These are phyloP conservation scores for human DNA, from an alignment of 2,113 vertebrate species.

Conservation along the genomic window GRCh38 chr5:157780001-157780500, in stretches of 20 bases:
- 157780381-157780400: slow-evolving; percentile 91
- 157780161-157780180: neutral
- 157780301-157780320: slow-evolving; percentile 89
- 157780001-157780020: neutral
- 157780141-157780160: neutral
- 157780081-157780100: neutral
- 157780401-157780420: slow-evolving; percentile 90
- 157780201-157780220: neutral
- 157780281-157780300: slow-evolving; percentile 79
- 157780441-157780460: slow-evolving; percentile 90
- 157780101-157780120: neutral
- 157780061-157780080: neutral
- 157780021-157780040: neutral
- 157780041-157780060: neutral
- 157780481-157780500: slow-evolving; percentile 78
- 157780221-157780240: neutral
- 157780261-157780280: neutral
- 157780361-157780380: slow-evolving; percentile 88
- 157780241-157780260: neutral
- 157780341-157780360: slow-evolving; percentile 88
- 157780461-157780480: slow-evolving; percentile 86
- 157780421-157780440: slow-evolving; percentile 93
- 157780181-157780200: neutral
- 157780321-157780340: slow-evolving; percentile 87
- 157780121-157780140: slow-evolving; percentile 13